Conservation (phyloP, 1,140 invertebrate species). For the Drosophila dunni region DNA sequence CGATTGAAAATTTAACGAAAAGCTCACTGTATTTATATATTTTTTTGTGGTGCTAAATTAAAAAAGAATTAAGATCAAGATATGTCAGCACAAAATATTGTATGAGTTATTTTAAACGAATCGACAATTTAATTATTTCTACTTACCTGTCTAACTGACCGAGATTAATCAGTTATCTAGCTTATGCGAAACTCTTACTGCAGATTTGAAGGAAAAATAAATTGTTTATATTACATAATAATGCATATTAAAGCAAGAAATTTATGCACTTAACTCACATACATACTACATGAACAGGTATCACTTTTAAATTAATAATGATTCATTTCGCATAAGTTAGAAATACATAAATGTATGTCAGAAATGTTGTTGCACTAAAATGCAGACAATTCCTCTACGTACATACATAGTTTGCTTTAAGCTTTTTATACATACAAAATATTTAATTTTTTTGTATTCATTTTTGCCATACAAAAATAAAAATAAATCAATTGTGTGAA, state of each 20-base stretch:
- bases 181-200: constrained; percentile 36
- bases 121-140: constrained; percentile 51
- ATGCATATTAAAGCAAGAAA: neutral
- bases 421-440: constrained; percentile 79
- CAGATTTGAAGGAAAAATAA: constrained; percentile 16
- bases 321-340: constrained; percentile 41
- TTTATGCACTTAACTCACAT: constrained; percentile 12
- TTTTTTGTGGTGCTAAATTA: constrained; percentile 50
- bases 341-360: constrained; percentile 26
- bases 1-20: constrained; percentile 25
- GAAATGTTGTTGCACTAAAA: constrained; percentile 24
- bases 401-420: constrained; percentile 77
- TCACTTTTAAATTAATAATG: constrained; percentile 5
- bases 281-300: constrained; percentile 9
- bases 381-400: constrained; percentile 74
- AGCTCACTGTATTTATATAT: constrained; percentile 43
- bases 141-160: constrained; percentile 53
- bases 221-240: constrained; percentile 11
- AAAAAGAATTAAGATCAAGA: constrained; percentile 37
- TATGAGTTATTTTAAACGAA: constrained; percentile 52
- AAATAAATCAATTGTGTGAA: constrained; percentile 75
- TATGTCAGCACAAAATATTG: constrained; percentile 55
- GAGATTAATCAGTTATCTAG: constrained; percentile 38
- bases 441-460: constrained; percentile 82
- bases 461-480: constrained; percentile 81